Conservation (phyloP, 2,797 vertebrate species). For the Meda fulgida region DNA sequence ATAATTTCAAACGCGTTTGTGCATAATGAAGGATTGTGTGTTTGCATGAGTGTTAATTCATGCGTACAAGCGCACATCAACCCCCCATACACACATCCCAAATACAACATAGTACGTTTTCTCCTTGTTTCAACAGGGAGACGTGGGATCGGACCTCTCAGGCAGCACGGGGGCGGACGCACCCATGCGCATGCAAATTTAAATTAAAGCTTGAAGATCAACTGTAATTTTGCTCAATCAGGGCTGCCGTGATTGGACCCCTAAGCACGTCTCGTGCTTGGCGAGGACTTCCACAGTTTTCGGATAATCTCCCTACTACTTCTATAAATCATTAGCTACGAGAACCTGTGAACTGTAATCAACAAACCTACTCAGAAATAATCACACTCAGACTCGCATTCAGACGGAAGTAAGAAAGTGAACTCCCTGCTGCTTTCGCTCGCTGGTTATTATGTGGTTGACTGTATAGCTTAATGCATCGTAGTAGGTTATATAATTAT, state of each 20-base stretch:
- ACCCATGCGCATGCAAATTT: slow-evolving; percentile 51
- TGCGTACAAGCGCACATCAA: slow-evolving; percentile 13
- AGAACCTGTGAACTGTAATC: slow-evolving; percentile 80
- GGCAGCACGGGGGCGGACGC: slow-evolving; percentile 1
- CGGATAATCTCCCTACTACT: slow-evolving; percentile 73
- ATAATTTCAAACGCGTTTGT: slow-evolving; percentile 70
- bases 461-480: slow-evolving; percentile 37
- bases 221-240: slow-evolving; percentile 68
- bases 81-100: slow-evolving; percentile 33
- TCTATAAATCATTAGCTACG: slow-evolving; percentile 78
- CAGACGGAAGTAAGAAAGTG: slow-evolving; percentile 68
- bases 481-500: slow-evolving; percentile 38
- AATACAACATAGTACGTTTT: slow-evolving; percentile 35
- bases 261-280: slow-evolving; percentile 55
- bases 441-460: slow-evolving; percentile 37
- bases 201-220: slow-evolving; percentile 61
- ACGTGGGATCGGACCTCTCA: background rate
- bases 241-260: slow-evolving; percentile 66
- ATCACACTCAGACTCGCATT: slow-evolving; percentile 76
- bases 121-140: background rate
- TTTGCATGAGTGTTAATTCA: slow-evolving; percentile 64
- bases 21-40: slow-evolving; percentile 68
- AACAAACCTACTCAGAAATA: slow-evolving; percentile 79
- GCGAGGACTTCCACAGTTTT: slow-evolving; percentile 67
- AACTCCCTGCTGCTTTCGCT: slow-evolving; percentile 43